These are phyloP conservation scores for Schrankia costaestrigalis DNA, from an alignment of 2,888 invertebrate genomes.

Conservation along the genomic window DNA sequence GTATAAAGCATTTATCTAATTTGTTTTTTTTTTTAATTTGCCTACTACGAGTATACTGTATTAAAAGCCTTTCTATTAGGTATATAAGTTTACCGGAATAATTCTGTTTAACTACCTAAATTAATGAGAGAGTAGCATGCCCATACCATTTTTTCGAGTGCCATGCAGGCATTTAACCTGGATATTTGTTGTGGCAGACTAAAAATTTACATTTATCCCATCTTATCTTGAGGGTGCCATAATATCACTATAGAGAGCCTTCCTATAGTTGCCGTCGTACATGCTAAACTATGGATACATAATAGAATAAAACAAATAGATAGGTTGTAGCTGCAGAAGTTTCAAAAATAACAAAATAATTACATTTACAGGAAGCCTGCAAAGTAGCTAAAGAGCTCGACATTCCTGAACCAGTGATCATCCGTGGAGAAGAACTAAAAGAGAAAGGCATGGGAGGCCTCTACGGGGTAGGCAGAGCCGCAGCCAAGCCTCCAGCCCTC, in stretches of 20 bases:
- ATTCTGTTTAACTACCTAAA: too few relatives aligned
- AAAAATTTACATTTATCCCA: not conserved
- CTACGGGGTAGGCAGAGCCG: conserved; percentile 90
- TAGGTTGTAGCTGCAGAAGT: too few relatives aligned
- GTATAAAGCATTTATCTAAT: too few relatives aligned
- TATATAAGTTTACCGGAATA: too few relatives aligned
- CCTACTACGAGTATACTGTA: too few relatives aligned
- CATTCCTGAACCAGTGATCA: conserved; percentile 83
- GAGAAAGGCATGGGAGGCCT: conserved; percentile 91
- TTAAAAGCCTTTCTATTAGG: too few relatives aligned
- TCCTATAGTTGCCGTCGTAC: too few relatives aligned
- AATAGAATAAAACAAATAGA: not conserved
- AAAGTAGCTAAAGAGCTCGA: conserved; percentile 83
- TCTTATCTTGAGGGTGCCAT: too few relatives aligned
- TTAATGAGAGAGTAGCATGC: too few relatives aligned
- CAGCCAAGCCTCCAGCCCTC: conserved; percentile 73
- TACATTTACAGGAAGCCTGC: conserved; percentile 81
- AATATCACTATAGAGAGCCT: too few relatives aligned
- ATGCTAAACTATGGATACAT: not conserved
- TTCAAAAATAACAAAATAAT: not conserved
- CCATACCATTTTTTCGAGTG: too few relatives aligned
- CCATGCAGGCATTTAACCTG: not conserved
- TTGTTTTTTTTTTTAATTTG: too few relatives aligned
- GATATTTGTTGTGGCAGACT: not conserved
- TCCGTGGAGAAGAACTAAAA: conserved; percentile 89